Percentiles rank a stretch among this genome's conserved stretches.
These are phyloP conservation scores for Dasysyrphus tricinctus DNA, from an alignment of 2,888 invertebrate species.

Conservation along the genomic window DNA sequence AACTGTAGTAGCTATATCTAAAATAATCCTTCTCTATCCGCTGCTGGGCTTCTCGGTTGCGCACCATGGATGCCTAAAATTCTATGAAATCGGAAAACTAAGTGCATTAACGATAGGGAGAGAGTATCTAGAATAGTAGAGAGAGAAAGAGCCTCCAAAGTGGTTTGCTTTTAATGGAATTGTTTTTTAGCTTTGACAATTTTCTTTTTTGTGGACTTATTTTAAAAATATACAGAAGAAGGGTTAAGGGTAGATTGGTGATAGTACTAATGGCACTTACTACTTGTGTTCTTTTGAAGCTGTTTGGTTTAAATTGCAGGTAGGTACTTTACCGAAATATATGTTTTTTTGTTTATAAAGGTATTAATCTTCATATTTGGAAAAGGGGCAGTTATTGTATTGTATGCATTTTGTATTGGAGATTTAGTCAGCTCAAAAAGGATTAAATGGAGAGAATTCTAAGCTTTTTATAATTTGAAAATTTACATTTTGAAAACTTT, in stretches of 20 bases:
- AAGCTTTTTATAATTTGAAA: no score
- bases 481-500: no score
- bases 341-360: no score
- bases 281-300: background rate
- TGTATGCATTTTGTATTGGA: no score
- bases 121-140: background rate
- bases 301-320: background rate
- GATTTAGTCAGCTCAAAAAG: background rate
- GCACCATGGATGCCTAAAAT: slow-evolving; percentile 45
- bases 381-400: no score
- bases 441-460: no score
- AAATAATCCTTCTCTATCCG: slow-evolving; percentile 37
- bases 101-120: slow-evolving; percentile 48
- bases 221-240: background rate
- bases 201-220: slow-evolving; percentile 15
- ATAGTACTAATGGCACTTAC: background rate
- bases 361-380: no score
- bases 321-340: no score
- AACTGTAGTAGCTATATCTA: slow-evolving; percentile 15
- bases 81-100: slow-evolving; percentile 56
- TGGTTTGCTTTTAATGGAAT: slow-evolving; percentile 44
- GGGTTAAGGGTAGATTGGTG: background rate
- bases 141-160: slow-evolving; percentile 18
- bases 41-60: background rate
- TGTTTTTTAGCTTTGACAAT: slow-evolving; percentile 30